Evolutionary conservation across 1,140 invertebrate genomes (phyloP), one percentile per base, ranked within the genome.

Genomic region (Oryzaephilus surinamensis): DNA sequence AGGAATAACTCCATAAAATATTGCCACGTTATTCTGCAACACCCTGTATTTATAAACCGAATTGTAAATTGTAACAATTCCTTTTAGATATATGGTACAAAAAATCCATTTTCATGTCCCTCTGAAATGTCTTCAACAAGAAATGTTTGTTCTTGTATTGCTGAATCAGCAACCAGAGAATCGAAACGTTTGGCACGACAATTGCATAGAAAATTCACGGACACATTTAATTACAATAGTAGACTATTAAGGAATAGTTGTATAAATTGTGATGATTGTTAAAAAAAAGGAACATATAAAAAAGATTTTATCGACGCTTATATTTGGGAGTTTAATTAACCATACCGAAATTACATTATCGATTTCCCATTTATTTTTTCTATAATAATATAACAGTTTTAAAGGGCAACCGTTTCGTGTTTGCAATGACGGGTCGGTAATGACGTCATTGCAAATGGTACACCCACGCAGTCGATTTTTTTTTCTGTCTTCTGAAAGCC

Each of bases 201-300:
- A 20, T 37, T 54, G 10, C 45, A 35, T 54, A 54, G 44, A 52
- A 51, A 18, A 36, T 34, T 40, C 54, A 32, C 11, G 38, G 46
- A 32, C 55, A 39, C 24, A 5, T 29, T 38, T 1, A 29, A 26
- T 36, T 26, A n/a, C n/a, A n/a, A n/a, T n/a, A n/a, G n/a, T n/a
- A n/a, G n/a, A n/a, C n/a, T n/a, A n/a, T n/a, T n/a, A n/a, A n/a
- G n/a, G n/a, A n/a, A n/a, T n/a, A n/a, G n/a, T n/a, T n/a, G n/a
- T n/a, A n/a, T n/a, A n/a, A n/a, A n/a, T n/a, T n/a, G n/a, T n/a
- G n/a, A n/a, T n/a, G n/a, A n/a, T n/a, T n/a, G n/a, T n/a, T n/a
- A n/a, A n/a, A n/a, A n/a, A n/a, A n/a, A n/a, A n/a, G n/a, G n/a
- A n/a, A n/a, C n/a, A n/a, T n/a, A n/a, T n/a, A n/a, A n/a, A n/a